Conservation (phyloP, 2,797 vertebrate genomes). For the Florisuga fusca region DNA sequence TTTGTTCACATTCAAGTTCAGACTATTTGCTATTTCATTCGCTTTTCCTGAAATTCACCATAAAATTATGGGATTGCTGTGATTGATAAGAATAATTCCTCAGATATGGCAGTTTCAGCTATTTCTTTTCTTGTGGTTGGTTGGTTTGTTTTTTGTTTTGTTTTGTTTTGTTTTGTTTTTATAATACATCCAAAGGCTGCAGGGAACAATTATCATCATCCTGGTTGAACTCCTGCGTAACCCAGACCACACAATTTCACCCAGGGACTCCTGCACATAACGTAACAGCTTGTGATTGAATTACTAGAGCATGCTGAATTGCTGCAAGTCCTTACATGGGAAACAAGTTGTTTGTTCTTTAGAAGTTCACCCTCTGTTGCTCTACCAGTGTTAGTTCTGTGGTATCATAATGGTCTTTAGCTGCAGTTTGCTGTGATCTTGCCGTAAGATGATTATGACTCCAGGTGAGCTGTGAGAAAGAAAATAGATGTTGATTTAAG, state of each 20-base stretch:
- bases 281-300: constrained; percentile 39
- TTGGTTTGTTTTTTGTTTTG: neutral
- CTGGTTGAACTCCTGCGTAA: constrained; percentile 51
- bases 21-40: neutral
- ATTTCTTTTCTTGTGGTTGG: neutral
- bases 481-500: neutral
- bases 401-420: neutral
- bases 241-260: constrained; percentile 35
- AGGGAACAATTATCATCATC: constrained; percentile 51
- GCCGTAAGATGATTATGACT: neutral
- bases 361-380: constrained; percentile 13
- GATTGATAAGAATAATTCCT: neutral
- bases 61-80: neutral
- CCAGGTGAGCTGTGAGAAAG: neutral
- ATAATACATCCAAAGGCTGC: constrained; percentile 12
- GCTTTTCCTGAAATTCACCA: neutral
- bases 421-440: neutral
- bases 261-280: constrained; percentile 38
- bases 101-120: neutral
- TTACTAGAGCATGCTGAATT: constrained; percentile 61
- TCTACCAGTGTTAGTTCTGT: neutral
- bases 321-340: constrained; percentile 1
- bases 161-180: neutral
- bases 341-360: constrained; percentile 25
- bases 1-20: neutral